Evolutionary conservation across 2,113 vertebrate species (phyloP), one percentile per base, ranked within the genome.

Genomic region (Xiphophorus hellerii): DNA sequence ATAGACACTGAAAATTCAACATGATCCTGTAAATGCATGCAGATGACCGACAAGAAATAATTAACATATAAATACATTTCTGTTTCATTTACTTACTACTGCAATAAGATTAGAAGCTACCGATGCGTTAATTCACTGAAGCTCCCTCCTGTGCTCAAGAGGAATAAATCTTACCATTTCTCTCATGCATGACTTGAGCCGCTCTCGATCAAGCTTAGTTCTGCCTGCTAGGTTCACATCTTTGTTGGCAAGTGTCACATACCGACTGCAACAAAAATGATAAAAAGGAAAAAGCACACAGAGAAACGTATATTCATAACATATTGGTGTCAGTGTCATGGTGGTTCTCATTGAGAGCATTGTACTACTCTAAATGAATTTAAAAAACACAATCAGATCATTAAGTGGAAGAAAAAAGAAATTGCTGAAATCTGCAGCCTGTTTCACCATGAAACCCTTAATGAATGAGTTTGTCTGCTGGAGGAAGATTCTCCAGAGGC

Each of bases 181-280:
- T 83, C 96, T 82, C 95, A 97, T 95, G 95, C 97, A 99, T 70
- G 96, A 96, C 81, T 97, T 99, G 85, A 99, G 95, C 30, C 97
- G 94, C 75, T 99, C 98, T 48, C 97, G 88, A 84, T 99, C 98
- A 76, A 99, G 92, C 84, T 94, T 96, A 0, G 98, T 99, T 77
- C 94, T 92, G 33, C 96, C 95, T 0, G 93, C 76, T 77, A 95
- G 96, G 71, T 95, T 95, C 82, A 97, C 92, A 79, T 99, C 98
- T 86, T 98, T 98, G 93, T 97, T 97, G 0, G 96, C 94, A 51
- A 99, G 86, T 2, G 90, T 94, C 76, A 99, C 93, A 78, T 97
- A 99, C 1, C 92, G 96, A 83, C 97, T 99, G 86, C 1, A 90
- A 10, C 35, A 89, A 74, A 30, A 51, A 35, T 13, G 69, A 87